Evolutionary conservation across 2,888 invertebrate genomes (phyloP), one percentile per base, ranked within the genome.

Genomic region (Chalcis sispes): DNA sequence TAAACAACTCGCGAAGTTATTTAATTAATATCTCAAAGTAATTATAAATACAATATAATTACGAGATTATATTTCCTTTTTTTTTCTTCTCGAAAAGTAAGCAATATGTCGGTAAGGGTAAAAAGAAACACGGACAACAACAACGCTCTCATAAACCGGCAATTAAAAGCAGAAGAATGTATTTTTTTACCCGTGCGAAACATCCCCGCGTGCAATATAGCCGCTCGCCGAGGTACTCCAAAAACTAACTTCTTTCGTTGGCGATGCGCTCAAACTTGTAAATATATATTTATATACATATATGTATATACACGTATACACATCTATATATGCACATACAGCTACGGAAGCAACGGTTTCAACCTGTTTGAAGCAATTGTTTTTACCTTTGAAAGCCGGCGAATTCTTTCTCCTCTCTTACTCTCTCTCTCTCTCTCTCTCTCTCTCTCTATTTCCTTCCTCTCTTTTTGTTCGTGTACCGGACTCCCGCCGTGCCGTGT

Each of bases 331-430:
- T n/a, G n/a, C n/a, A n/a, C n/a, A n/a, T n/a, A n/a, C n/a, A n/a
- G n/a, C n/a, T n/a, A n/a, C n/a, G n/a, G 27, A 15, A 29, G n/a
- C 2, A 20, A 20, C 36, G 10, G n/a, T 50, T 61, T 40, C 18
- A 50, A 52, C 18, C 61, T 1, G 32, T 65, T 65, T 40, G 70
- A 20, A 58, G 69, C 70, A 40, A 61, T 36, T 48, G 50, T 70
- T 70, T 70, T 61, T 61, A 27, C 61, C 20, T 71, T 70, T 58
- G 40, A 72, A 65, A 58, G 20, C 40, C 40, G 29, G 25, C 52
- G 5, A 48, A 20, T 58, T 59, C 46, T 56, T 42, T 23, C n/a
- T n/a, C n/a, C n/a, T n/a, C n/a, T n/a, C n/a, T n/a, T n/a, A n/a
- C 42, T 27, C 42, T 42, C 20, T 10, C 23, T 48, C 23, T 25